These are phyloP conservation scores for Antheraea pernyi DNA, from an alignment of 1,140 invertebrate genomes.

Conservation along the genomic window DNA sequence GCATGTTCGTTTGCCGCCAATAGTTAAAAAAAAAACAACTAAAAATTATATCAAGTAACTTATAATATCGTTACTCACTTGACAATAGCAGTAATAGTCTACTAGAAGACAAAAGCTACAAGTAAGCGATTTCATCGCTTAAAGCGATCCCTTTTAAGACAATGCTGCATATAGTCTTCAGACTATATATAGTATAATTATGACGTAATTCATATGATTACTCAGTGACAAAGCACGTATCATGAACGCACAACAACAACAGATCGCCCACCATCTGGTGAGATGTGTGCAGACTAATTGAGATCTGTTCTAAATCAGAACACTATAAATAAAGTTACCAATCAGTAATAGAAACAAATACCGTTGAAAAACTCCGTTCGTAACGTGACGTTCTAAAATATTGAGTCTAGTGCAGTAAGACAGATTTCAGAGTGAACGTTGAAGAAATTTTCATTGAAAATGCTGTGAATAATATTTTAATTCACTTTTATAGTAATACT, in stretches of 20 bases:
- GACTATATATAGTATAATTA: background rate
- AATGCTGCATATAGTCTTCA: background rate
- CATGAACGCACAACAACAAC: background rate
- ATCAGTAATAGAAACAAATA: slow-evolving; percentile 11
- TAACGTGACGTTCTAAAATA: background rate
- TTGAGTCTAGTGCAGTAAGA: background rate
- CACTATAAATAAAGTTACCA: slow-evolving; percentile 11
- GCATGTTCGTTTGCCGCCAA: too few relatives aligned
- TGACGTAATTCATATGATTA: background rate
- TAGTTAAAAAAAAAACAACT: too few relatives aligned
- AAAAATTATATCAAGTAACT: too few relatives aligned
- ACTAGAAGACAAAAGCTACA: background rate
- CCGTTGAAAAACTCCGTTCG: background rate
- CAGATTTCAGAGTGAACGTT: background rate
- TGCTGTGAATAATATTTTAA: background rate
- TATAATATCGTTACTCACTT: too few relatives aligned
- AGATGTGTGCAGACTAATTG: background rate
- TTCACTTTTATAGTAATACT: background rate
- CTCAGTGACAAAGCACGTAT: background rate
- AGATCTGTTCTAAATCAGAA: slow-evolving; percentile 7
- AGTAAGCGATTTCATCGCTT: background rate
- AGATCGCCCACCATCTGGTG: background rate
- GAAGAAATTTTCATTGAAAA: background rate
- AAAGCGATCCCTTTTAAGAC: background rate
- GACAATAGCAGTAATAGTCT: too few relatives aligned